Evolutionary conservation across 2,797 vertebrate species (phyloP), one percentile per base, ranked within the genome.

Genomic region (Ctenopoma kingsleyae): DNA sequence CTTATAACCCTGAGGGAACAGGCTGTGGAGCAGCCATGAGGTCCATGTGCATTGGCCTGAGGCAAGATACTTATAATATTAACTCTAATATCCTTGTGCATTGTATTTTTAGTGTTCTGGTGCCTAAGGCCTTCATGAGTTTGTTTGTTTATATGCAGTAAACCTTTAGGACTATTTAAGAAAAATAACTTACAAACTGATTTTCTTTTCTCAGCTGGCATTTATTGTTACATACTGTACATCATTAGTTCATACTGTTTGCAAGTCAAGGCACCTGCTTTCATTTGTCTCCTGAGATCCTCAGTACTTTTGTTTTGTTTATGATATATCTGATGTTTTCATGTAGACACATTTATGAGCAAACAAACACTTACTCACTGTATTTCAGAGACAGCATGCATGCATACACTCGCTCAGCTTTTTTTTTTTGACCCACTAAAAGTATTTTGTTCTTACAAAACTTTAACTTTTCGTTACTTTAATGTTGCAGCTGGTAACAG

Each of bases 1-100:
- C 90, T 9, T 96, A 96, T 83, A 95, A 95, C 79, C 90, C 93
- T 0, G 85, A 90, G 0, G 94, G 88, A 0, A 94, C 92, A 0
- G 96, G 96, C 58, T 96, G 96, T 67, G 96, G 96, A 11, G 96
- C 95, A 0, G 95, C 96, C 36, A 96, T 96, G 95, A 94, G 96
- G 71, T 93, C 95, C 66, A 96, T 96, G 95, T 96, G 95, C 85
- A 96, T 96, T 5, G 95, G 95, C 3, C 92, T 96, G 40, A 95
- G 94, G 95, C 96, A 35, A 78, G 74, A 53, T 23, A 11, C 2
- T 8, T 5, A 5, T 20, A 35, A 61, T 23, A 49, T 46, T 27
- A 58, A 61, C 41, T 48, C 25, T 17, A 20, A 12, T 47, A 40
- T 56, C 36, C 16, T 16, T 17, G 4, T 35, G n/a, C 16, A 22